Evolutionary conservation across 2,888 invertebrate species (phyloP), one percentile per base, ranked within the genome.

Genomic region (Pyrrhosoma nymphula): DNA sequence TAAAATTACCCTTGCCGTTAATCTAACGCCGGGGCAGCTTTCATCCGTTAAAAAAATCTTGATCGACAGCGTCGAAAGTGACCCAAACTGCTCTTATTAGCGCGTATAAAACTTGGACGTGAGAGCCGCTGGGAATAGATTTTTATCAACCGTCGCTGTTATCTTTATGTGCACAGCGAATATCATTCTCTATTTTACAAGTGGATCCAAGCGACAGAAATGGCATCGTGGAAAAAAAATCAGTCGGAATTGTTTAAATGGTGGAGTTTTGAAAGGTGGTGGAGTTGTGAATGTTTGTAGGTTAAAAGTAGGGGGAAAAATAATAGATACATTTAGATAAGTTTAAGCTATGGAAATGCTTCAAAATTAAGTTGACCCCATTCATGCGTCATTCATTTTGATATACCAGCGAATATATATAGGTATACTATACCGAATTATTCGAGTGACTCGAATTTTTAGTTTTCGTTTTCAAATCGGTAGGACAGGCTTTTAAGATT

Each of bases 21-120:
- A 69, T 69, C 69, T 69, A 69, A 69, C 69, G n/a, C 69, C 69
- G n/a, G 47, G n/a, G 69, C 69, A n/a, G 69, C 69, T n/a, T 69
- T 69, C 69, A 69, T 69, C 69, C n/a, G 69, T 69, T 69, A 69
- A 69, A 69, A 47, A 47, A 69, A 69, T 69, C 69, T 69, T 69
- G 69, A 69, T 69, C 69, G 69, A 69, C 69, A 69, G 69, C n/a
- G 10, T 3, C n/a, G 69, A 69, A 69, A 69, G 69, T 69, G 69
- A 69, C 69, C 69, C 69, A n/a, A 69, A n/a, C 23, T 69, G 69
- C 69, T 69, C 69, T 69, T 69, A 69, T 69, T 69, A 69, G 69
- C 69, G 69, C 69, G 69, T 26, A 69, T 69, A 69, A 69, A 69
- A 69, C 47, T 69, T 23, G 23, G 69, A 26, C 26, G 69, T 26